These are phyloP conservation scores for Heteromurus nitidus DNA, from an alignment of 2,888 invertebrate genomes.

Conservation along the genomic window DNA sequence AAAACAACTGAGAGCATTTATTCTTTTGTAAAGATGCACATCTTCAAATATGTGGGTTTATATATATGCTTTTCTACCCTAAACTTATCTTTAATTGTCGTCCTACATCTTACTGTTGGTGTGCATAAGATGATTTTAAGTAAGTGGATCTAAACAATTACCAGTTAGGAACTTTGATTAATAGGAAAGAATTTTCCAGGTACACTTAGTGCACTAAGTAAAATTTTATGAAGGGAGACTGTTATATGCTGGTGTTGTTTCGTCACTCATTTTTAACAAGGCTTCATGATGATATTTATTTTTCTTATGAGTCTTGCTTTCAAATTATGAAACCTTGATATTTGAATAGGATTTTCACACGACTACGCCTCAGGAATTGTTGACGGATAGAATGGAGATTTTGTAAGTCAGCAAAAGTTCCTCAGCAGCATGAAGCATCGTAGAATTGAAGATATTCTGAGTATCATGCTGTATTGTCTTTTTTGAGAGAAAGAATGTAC, in stretches of 20 bases:
- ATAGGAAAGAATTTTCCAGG: no score
- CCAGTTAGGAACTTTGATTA: constrained; percentile 48
- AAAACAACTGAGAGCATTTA: constrained; percentile 33
- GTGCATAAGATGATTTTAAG: no score
- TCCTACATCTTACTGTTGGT: neutral
- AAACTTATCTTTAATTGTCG: neutral
- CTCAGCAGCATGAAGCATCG: constrained; percentile 18
- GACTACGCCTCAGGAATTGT: constrained; percentile 12
- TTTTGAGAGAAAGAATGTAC: constrained; percentile 39
- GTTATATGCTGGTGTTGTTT: constrained; percentile 11
- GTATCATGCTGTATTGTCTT: constrained; percentile 50
- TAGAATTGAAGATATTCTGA: constrained; percentile 21
- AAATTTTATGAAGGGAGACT: constrained; percentile 48
- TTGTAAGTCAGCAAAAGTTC: constrained; percentile 27
- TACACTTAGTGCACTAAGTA: no score
- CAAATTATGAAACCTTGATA: constrained; percentile 19
- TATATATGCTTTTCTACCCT: neutral
- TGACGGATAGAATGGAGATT: neutral
- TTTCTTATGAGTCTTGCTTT: constrained; percentile 23
- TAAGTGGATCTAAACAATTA: constrained; percentile 60
- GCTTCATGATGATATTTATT: constrained; percentile 57
- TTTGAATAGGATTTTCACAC: constrained; percentile 43
- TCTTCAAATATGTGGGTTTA: constrained; percentile 3
- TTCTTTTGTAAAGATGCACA: constrained; percentile 31
- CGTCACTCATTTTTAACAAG: constrained; percentile 40